Evolutionary conservation across 2,888 invertebrate genomes (phyloP), one percentile per base, ranked within the genome.

Genomic region (Aphidius colemani): DNA sequence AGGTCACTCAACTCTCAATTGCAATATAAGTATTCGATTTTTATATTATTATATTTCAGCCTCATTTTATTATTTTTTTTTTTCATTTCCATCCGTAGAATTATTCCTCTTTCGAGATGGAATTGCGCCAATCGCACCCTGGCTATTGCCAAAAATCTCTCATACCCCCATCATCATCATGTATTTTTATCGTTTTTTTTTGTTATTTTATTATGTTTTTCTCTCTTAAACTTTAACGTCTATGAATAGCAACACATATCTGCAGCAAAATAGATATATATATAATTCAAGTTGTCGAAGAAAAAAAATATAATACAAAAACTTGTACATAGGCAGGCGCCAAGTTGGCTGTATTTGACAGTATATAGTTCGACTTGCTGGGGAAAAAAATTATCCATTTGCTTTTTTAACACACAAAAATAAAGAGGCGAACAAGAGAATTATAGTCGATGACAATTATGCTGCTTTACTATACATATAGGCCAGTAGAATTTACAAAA

Each of bases 261-360:
- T 18, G 13, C 62, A 48, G 40, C 43, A 3, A 18, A 3, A 18
- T 18, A 18, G 3, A 30, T 1, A 30, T 30, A 30, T 30, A 30
- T 30, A 30, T 30, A 30, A 30, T 30, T 30, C 30, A 30, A 30
- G 5, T 30, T 30, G 30, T 30, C 5, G 5, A 30, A 30, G 30
- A 30, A 30, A 30, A 30, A 44, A 44, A 57, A 61, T 53, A 56
- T 57, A 59, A 41, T 55, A 48, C 45, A 53, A 18, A 13, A 30
- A 30, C 13, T 7, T 62, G 43, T 30, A 46, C 43, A 59, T 50
- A 62, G 63, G 65, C 67, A 66, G 77, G 77, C 77, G 77, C 76
- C 77, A 63, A 63, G 64, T 58, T 57, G 75, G 70, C 75, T 74
- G 51, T 59, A 59, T 50, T 49, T 18, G 43, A 41, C 9, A 41